Evolutionary conservation across 64 coral and sea anemone species (phyloP).

Genomic region (Acropora yongei): DNA sequence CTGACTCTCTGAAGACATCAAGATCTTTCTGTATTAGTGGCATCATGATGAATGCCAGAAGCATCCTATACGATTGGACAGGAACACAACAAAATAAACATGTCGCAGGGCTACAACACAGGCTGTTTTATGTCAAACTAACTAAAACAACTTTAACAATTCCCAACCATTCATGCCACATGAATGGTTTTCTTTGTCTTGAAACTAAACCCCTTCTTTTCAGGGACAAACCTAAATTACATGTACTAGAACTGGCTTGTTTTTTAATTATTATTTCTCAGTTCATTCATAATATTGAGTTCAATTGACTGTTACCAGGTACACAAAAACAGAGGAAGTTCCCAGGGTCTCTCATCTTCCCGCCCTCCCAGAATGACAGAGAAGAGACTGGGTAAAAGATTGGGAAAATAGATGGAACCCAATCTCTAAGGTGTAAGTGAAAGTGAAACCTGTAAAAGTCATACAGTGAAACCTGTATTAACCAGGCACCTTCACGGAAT

Average conservation of each 20-base stretch:
- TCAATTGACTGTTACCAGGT: neutral
- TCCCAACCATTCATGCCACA: neutral
- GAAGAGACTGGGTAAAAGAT: too few species aligned
- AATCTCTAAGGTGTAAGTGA: neutral
- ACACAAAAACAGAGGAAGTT: neutral
- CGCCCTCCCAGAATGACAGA: too few species aligned
- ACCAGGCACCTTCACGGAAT: too few species aligned
- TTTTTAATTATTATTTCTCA: neutral
- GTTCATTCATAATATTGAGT: neutral
- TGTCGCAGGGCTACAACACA: neutral
- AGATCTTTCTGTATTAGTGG: slow-evolving; percentile 64
- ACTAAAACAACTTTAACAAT: neutral
- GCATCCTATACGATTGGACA: neutral
- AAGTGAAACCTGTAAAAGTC: too few species aligned
- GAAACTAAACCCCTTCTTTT: neutral
- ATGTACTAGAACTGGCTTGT: slow-evolving; percentile 2
- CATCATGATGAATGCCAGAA: slow-evolving; percentile 65
- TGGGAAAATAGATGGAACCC: neutral
- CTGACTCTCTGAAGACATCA: slow-evolving; percentile 47
- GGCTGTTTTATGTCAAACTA: too few species aligned
- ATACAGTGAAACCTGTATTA: too few species aligned
- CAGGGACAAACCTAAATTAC: neutral
- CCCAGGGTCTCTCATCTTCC: too few species aligned
- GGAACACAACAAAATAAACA: neutral
- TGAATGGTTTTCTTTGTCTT: neutral